Evolutionary conservation across 2,113 vertebrate genomes (phyloP).

Genomic region (Opisthocomus hoazin): DNA sequence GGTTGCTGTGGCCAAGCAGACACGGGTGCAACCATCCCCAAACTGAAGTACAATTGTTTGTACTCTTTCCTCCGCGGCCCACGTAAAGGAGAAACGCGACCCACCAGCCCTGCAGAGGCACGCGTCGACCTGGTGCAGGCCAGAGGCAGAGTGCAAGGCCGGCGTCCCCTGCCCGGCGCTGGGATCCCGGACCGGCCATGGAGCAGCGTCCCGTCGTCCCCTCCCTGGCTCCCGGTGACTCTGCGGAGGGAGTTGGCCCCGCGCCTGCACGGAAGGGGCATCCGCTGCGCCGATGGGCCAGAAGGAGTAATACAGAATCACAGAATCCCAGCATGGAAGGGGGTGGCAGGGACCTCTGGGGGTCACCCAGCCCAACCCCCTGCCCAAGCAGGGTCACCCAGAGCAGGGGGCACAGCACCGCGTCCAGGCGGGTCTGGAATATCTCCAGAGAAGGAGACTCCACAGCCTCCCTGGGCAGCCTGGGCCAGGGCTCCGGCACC

Average conservation of each 20-base stretch:
- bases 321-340: too few species aligned
- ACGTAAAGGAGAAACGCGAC: rapidly evolving
- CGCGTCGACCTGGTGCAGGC: rapidly evolving
- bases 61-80: neutral
- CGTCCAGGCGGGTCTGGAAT: too few species aligned
- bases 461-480: too few species aligned
- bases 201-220: neutral
- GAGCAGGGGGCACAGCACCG: too few species aligned
- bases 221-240: neutral
- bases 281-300: neutral
- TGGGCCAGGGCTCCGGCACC: too few species aligned
- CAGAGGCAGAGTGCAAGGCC: neutral
- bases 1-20: neutral
- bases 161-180: neutral
- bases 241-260: neutral
- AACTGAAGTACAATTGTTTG: too few species aligned
- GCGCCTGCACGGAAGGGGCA: neutral
- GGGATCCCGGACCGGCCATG: neutral
- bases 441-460: too few species aligned
- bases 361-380: too few species aligned
- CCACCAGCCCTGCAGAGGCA: neutral
- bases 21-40: neutral
- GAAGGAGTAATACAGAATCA: too few species aligned
- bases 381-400: too few species aligned
- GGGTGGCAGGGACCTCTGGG: too few species aligned